Evolutionary conservation across 1,140 invertebrate species (phyloP).

Genomic region (Eubasilissa regina): DNA sequence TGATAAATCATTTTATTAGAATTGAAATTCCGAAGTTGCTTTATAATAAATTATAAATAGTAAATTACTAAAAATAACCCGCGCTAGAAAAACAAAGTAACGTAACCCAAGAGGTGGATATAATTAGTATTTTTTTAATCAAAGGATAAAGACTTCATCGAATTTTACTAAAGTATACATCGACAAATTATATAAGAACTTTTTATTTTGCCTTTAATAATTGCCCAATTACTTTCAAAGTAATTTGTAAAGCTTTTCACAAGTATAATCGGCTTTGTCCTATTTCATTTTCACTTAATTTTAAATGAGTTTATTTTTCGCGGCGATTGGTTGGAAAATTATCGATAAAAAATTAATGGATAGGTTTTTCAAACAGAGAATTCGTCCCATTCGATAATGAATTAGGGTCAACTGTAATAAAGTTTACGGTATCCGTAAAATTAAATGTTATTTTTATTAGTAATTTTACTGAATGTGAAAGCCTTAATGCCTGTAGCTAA

Average conservation of each 20-base stretch:
- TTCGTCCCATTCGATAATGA: slow-evolving; percentile 13
- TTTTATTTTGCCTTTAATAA: neutral
- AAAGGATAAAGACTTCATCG: too few species aligned
- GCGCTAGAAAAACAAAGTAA: too few species aligned
- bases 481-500: too few species aligned
- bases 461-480: too few species aligned
- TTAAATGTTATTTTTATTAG: slow-evolving; percentile 16
- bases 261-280: neutral
- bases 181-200: too few species aligned
- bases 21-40: too few species aligned
- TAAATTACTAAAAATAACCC: too few species aligned
- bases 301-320: slow-evolving; percentile 31
- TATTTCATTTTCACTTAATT: slow-evolving; percentile 20
- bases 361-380: neutral
- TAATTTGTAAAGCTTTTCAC: slow-evolving; percentile 4
- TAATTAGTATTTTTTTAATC: too few species aligned
- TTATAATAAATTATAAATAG: too few species aligned
- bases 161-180: too few species aligned
- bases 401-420: slow-evolving; percentile 55
- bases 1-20: too few species aligned
- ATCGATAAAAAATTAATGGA: slow-evolving; percentile 18
- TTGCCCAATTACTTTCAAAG: neutral
- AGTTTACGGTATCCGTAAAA: slow-evolving; percentile 50
- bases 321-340: slow-evolving; percentile 25
- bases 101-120: too few species aligned